These are phyloP conservation scores for Cettia cetti DNA, from an alignment of 2,113 vertebrate species.

Conservation along the genomic window DNA sequence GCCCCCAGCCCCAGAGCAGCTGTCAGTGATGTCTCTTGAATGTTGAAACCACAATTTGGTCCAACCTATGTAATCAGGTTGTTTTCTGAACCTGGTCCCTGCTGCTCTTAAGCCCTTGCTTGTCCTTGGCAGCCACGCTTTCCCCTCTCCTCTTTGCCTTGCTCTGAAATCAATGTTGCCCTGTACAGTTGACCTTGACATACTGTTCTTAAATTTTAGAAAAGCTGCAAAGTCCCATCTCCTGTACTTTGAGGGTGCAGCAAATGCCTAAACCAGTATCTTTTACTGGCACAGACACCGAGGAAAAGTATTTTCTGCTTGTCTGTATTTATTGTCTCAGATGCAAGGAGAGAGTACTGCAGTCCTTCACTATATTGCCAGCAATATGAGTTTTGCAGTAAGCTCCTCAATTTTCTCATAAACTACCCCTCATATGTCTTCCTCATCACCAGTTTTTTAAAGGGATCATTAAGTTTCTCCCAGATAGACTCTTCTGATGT, in stretches of 20 bases:
- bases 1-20: rapidly evolving
- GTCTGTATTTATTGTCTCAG: background rate
- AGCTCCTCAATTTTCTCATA: background rate
- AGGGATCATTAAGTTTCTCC: background rate
- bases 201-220: background rate
- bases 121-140: background rate
- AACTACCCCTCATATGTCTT: background rate
- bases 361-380: background rate
- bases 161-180: background rate
- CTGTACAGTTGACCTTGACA: background rate
- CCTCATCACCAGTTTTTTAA: background rate
- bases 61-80: background rate
- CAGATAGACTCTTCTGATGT: background rate
- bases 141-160: background rate
- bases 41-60: background rate
- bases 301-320: background rate
- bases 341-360: background rate
- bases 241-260: background rate
- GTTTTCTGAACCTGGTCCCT: background rate
- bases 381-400: background rate
- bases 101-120: background rate
- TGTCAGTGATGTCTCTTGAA: background rate
- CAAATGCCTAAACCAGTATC: background rate
- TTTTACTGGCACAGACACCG: background rate
- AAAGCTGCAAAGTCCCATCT: background rate